Base-by-base conservation (phyloP, 2,113 vertebrate species). In the Tragelaphus scriptus region DNA sequence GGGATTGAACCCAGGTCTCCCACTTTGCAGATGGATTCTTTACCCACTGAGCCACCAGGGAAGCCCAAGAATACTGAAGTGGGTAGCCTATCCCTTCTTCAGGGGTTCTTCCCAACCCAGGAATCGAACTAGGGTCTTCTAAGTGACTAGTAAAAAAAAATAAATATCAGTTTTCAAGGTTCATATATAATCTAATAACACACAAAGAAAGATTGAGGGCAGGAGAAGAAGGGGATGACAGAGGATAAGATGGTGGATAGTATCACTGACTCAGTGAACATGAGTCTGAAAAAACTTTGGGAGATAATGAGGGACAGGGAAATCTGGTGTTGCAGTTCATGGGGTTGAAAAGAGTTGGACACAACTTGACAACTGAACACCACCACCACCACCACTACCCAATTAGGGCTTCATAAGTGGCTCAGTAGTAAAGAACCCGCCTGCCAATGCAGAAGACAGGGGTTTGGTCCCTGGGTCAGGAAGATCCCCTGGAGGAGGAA, bases 91-190 rank as follows among this genome's bases (percentile, higher is more conserved):
- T 36, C 65, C 65, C 9, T 71, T 36, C n/a, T 71, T 19, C n/a
- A 71, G 32, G n/a, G 65, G 9, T 36, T 36, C 65, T 71, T 71
- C 19, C 65, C 65, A 21, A 71, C 16, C 65, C n/a, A 71, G n/a
- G 2, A 71, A 23, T 71, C 0, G 0, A 71, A 71, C 2, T n/a
- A n/a, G 65, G n/a, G 65, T 71, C 65, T 36, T 71, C n/a, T 71
- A 36, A 71, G 28, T 68, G 26, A 87, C 36, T 17, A 63, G 2
- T 25, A 63, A 80, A 93, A 55, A 55, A 89, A 51, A 51, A 19
- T 36, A 51, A 79, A 71, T 19, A 25, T 13, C 65, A 71, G 25
- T 28, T 58, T 44, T 55, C 26, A 36, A 12, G 13, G 19, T 71
- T 81, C 65, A 32, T 9, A 36, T 55, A 59, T 61, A 32, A 77